Evolutionary conservation across 2,113 vertebrate species (phyloP), one percentile per base, ranked within the genome.

Genomic region (Melanerpes formicivorus): DNA sequence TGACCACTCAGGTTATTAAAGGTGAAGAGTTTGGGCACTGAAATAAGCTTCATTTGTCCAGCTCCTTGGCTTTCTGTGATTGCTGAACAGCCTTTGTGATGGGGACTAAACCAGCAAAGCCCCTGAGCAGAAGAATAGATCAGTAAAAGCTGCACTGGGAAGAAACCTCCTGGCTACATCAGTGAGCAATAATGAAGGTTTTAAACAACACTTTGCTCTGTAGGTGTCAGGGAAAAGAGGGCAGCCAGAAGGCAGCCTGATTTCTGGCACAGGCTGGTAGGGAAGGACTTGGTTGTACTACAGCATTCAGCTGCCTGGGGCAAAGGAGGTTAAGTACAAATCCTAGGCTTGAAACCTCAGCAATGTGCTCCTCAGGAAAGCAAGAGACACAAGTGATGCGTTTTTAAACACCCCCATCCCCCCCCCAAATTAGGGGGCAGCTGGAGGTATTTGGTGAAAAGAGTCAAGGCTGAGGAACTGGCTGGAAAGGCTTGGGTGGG

Each of bases 201-300:
- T 91, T 27, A 37, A 83, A 30, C 72, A 42, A 32, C 1, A 9
- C 67, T 86, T 37, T 69, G 55, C 63, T 82, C 78, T 1, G 0
- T 3, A 27, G 78, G 65, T 88, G 70, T 60, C 74, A 58, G 72
- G 13, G 6, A 18, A 67, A 13, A 4, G 71, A 79, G 71, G 87
- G 85, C 88, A 82, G 85, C 88, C 92, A 73, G 82, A 32, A 93
- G 90, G 82, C 90, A 87, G 84, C 26, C 12, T 10, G 66, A n/a
- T 65, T 73, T 21, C 54, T 23, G 93, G 82, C 93, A 44, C 59
- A 5, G 56, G 71, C 63, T 44, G 80, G 3, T 1, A 37, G 46
- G 1, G 40, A 16, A 50, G 82, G 18, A 1, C 66, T 70, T 16
- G 58, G 60, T 86, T 73, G 16, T 67, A 8, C 66, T 18, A 4